Evolutionary conservation across 2,797 vertebrate species (phyloP).

Genomic region (Myotis planiceps): DNA sequence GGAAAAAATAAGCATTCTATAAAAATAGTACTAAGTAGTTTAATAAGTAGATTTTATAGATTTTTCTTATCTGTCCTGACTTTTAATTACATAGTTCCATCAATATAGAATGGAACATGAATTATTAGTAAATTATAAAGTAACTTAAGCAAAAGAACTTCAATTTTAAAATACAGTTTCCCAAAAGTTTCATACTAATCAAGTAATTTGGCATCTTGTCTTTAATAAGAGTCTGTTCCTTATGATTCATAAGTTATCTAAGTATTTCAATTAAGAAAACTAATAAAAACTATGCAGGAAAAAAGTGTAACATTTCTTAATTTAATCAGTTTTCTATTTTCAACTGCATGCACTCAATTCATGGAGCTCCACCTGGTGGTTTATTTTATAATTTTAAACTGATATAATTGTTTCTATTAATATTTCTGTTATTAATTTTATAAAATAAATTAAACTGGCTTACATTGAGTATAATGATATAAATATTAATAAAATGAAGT

Average conservation of each 20-base stretch:
- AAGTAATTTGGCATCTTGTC: neutral
- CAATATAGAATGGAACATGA: neutral
- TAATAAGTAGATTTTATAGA: neutral
- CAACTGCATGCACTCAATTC: neutral
- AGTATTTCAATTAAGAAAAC: constrained; percentile 9
- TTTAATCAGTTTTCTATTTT: constrained; percentile 48
- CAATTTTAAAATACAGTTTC: constrained; percentile 1
- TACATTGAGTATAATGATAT: neutral
- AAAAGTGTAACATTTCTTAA: neutral
- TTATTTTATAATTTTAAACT: constrained; percentile 48
- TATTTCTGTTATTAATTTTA: neutral
- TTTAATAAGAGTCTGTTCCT: neutral
- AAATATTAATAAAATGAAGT: neutral
- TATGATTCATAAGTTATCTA: neutral
- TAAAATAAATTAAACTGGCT: neutral
- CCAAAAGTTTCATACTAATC: neutral
- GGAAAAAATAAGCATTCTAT: neutral
- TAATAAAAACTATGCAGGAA: neutral
- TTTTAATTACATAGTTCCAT: neutral
- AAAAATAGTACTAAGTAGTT: neutral
- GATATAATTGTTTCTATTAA: neutral
- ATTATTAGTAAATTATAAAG: neutral
- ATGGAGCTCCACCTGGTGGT: constrained; percentile 84
- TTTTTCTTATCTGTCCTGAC: neutral
- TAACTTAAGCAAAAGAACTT: neutral